A percentile compares a stretch with the other conserved stretches of the same genome.
phyloP scores from a whole-genome alignment of 2,797 vertebrate species.

The Alfaro cultratus region DNA sequence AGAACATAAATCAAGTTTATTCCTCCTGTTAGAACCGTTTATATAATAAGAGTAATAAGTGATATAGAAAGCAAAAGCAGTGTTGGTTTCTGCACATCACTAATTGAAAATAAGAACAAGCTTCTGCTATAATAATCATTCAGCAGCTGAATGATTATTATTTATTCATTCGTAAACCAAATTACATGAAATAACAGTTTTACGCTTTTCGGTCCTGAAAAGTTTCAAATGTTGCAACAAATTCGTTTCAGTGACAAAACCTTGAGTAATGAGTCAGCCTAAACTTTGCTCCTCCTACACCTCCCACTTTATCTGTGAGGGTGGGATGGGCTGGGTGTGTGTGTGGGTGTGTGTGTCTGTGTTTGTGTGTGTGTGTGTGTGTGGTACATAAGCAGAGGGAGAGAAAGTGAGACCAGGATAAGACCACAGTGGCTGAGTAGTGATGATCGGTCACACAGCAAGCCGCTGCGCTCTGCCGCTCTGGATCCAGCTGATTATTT shows the following conservation, averaged over 20 bases:
- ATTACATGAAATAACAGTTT: neutral
- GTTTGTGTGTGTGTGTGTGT: conserved; percentile 3
- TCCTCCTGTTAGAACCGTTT: neutral
- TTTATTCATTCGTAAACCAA: neutral
- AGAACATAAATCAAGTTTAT: neutral
- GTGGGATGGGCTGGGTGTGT: conserved; percentile 15
- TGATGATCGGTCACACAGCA: conserved; percentile 26
- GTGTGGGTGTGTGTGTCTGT: too few species aligned
- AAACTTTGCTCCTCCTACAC: conserved; percentile 43
- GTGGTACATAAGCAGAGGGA: conserved; percentile 46
- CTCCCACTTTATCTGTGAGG: conserved; percentile 28
- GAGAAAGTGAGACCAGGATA: conserved; percentile 17
- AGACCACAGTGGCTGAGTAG: conserved; percentile 35
- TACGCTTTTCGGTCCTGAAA: neutral
- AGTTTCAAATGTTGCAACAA: neutral
- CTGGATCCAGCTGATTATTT: conserved; percentile 24
- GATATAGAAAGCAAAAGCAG: neutral
- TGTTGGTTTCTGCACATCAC: neutral
- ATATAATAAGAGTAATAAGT: neutral
- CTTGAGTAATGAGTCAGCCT: conserved; percentile 25
- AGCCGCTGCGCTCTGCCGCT: conserved; percentile 20
- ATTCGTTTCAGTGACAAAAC: conserved; percentile 9
- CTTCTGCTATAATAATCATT: too few species aligned
- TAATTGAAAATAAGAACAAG: neutral
- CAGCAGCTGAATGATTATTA: too few species aligned